Conservation (phyloP, 2,888 invertebrate species). For the Troides aeacus region DNA sequence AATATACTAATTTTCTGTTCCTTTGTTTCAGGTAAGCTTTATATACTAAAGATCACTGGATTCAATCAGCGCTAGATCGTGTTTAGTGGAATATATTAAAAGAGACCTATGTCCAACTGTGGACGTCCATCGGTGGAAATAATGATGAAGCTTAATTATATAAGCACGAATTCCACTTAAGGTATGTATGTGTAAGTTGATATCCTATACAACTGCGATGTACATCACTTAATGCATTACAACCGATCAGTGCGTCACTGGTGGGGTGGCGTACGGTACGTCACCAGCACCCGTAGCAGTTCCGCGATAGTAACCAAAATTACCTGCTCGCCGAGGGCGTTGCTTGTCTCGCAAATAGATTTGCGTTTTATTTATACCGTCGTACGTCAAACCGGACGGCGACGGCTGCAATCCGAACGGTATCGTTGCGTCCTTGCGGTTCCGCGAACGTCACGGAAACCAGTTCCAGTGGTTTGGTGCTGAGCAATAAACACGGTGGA, state of each 20-base stretch:
- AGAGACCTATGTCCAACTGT: no score
- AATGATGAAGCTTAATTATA: no score
- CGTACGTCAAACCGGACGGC: slow-evolving; percentile 41
- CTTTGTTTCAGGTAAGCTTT: slow-evolving; percentile 35
- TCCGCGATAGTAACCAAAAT: slow-evolving; percentile 33
- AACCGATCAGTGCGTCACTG: no score
- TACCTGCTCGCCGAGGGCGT: slow-evolving; percentile 38
- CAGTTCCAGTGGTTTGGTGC: slow-evolving; percentile 30
- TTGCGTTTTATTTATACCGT: slow-evolving; percentile 46
- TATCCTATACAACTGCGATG: no score
- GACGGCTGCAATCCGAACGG: slow-evolving; percentile 39
- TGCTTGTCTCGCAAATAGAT: slow-evolving; percentile 43
- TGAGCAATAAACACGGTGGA: slow-evolving; percentile 18
- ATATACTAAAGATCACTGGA: not conserved
- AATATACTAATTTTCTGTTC: slow-evolving; percentile 17
- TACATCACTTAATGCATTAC: no score
- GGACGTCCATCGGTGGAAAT: no score
- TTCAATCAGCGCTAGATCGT: no score
- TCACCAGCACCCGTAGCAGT: slow-evolving; percentile 16
- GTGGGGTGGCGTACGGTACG: not conserved
- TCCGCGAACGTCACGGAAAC: slow-evolving; percentile 41
- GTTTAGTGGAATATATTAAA: no score
- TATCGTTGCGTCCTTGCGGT: slow-evolving; percentile 45
- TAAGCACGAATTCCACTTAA: no score
- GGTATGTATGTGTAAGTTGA: not conserved